phyloP scores from a whole-genome alignment of 2,113 vertebrate genomes.

The Anser brachyrhynchus region DNA sequence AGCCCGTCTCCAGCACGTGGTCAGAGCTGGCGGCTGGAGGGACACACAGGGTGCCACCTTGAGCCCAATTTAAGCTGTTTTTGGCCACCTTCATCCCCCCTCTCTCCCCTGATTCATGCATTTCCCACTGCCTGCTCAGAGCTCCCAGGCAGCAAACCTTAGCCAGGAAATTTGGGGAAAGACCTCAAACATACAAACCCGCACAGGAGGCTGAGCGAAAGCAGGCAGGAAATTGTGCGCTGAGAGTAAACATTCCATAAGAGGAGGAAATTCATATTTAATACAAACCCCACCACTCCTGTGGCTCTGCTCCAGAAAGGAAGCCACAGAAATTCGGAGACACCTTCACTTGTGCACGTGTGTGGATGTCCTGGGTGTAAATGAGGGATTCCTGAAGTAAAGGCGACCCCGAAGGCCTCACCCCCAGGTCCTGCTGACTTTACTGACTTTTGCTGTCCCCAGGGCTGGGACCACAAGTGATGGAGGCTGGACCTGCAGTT shows the following conservation, averaged over 20 bases:
- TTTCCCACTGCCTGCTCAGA: neutral
- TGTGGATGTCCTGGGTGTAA: neutral
- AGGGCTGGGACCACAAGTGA: rapidly evolving
- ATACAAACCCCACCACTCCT: neutral
- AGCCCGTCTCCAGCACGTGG: neutral
- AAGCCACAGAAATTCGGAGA: neutral
- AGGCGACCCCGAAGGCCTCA: neutral
- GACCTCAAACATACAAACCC: neutral
- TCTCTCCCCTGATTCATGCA: rapidly evolving
- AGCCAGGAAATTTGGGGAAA: neutral
- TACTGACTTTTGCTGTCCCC: rapidly evolving
- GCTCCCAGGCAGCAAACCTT: neutral
- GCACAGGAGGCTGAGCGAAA: neutral
- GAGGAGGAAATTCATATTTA: neutral
- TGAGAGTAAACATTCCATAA: neutral
- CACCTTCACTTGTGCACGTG: neutral
- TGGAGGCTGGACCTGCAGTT: rapidly evolving
- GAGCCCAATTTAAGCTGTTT: rapidly evolving
- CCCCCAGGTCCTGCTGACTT: rapidly evolving
- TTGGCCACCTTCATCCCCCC: neutral
- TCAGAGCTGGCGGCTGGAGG: neutral
- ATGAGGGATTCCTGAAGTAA: no score
- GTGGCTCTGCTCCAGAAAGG: neutral
- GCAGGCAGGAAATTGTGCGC: neutral
- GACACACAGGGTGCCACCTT: no score